Evolutionary conservation across 2,888 invertebrate genomes (phyloP).

Genomic region (Notocelia uddmanniana): DNA sequence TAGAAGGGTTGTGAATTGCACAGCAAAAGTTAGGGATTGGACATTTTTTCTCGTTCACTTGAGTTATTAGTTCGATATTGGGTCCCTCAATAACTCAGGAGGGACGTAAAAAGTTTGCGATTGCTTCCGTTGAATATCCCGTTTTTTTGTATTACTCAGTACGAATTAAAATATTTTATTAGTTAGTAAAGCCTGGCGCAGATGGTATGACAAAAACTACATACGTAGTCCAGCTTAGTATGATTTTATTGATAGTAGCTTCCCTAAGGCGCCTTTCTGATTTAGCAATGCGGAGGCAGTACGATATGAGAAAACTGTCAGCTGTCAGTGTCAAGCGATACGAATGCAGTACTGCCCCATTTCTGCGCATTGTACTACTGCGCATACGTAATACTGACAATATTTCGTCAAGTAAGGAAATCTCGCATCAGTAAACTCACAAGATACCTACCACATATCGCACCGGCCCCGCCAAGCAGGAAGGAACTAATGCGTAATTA

Average conservation of each 20-base stretch:
- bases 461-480: too few species aligned
- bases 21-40: conserved; percentile 19
- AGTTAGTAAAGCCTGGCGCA: not conserved
- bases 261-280: too few species aligned
- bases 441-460: too few species aligned
- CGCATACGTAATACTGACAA: too few species aligned
- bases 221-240: not conserved
- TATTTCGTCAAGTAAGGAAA: too few species aligned
- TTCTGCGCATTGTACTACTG: too few species aligned
- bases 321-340: too few species aligned
- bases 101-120: conserved; percentile 42
- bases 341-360: too few species aligned
- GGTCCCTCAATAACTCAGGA: conserved; percentile 49
- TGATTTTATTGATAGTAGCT: not conserved
- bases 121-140: conserved; percentile 20
- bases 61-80: conserved; percentile 52
- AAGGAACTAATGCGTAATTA: too few species aligned
- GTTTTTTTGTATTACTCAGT: conserved; percentile 13
- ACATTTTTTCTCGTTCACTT: conserved; percentile 45
- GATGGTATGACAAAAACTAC: not conserved
- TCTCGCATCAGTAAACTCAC: too few species aligned
- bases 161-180: conserved; percentile 38
- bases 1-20: not conserved
- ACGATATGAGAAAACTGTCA: too few species aligned
- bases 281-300: too few species aligned